Conservation (phyloP, 2,797 vertebrate species). For the Tenualosa thibaudeaui region DNA sequence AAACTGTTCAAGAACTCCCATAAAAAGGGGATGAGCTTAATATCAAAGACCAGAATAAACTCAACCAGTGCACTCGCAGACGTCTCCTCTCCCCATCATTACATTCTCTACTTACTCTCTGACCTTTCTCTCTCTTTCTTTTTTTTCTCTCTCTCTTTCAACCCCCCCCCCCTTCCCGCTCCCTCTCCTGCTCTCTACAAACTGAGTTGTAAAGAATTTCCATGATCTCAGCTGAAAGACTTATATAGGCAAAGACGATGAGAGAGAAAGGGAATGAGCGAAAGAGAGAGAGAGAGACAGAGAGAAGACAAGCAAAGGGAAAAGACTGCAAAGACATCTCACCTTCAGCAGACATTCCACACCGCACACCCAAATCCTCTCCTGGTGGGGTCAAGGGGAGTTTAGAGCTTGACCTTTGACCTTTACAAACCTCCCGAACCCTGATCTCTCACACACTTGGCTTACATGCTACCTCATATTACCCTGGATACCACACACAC, state of each 20-base stretch:
- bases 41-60: neutral
- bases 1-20: neutral
- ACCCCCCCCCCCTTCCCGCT: neutral
- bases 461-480: conserved; percentile 54
- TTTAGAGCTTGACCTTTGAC: conserved; percentile 64
- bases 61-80: neutral
- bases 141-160: neutral
- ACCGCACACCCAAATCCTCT: conserved; percentile 72
- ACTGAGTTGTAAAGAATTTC: conserved; percentile 44
- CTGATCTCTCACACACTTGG: conserved; percentile 72
- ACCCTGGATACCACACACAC: conserved; percentile 39
- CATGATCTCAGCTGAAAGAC: conserved; percentile 45
- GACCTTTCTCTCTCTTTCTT: neutral
- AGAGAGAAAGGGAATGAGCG: neutral
- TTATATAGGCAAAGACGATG: conserved; percentile 10
- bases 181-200: neutral
- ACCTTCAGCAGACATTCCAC: conserved; percentile 78
- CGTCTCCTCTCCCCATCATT: neutral
- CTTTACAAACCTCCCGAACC: conserved; percentile 30
- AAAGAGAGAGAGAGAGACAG: conserved; percentile 29
- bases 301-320: conserved; percentile 47
- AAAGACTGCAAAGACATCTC: conserved; percentile 62
- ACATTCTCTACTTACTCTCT: neutral
- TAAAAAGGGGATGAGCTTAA: neutral
- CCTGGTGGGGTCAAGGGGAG: conserved; percentile 72